Evolutionary conservation across 2,797 vertebrate species (phyloP).

Genomic region (Protonibea diacanthus): DNA sequence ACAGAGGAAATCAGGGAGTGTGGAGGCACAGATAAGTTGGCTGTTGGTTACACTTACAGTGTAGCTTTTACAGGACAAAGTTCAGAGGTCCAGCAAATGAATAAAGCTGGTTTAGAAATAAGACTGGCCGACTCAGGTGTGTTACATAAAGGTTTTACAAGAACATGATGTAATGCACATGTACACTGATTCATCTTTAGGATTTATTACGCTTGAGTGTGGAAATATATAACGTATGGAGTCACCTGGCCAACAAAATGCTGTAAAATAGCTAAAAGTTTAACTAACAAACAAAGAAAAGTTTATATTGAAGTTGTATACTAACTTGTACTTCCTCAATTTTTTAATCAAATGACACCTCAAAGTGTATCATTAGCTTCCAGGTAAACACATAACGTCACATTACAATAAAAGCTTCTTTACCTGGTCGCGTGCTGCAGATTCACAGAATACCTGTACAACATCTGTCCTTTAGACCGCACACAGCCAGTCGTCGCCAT

Average conservation of each 20-base stretch:
- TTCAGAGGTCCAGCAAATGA: slow-evolving; percentile 72
- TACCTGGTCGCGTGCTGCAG: slow-evolving; percentile 64
- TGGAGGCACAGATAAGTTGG: slow-evolving; percentile 19
- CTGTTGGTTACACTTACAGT: not conserved
- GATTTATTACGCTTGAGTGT: not conserved
- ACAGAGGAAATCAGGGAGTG: slow-evolving; percentile 8
- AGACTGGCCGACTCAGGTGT: not conserved
- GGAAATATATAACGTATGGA: not conserved
- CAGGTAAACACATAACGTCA: not conserved
- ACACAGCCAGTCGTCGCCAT: slow-evolving; percentile 63
- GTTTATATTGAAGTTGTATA: no score
- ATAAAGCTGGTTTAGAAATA: slow-evolving; percentile 44
- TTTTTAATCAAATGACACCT: no score
- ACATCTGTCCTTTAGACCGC: slow-evolving; percentile 24
- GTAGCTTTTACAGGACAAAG: slow-evolving; percentile 68
- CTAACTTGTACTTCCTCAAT: no score
- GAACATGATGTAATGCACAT: not conserved
- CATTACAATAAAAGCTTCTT: not conserved
- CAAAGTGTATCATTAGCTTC: no score
- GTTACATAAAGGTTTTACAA: not conserved
- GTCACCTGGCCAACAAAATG: not conserved
- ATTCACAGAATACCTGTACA: slow-evolving; percentile 32
- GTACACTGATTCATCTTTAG: not conserved
- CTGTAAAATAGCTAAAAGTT: not conserved
- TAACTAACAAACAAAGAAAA: not conserved